Conservation (phyloP, 2,113 vertebrate genomes). For the Spea multiplicata region DNA sequence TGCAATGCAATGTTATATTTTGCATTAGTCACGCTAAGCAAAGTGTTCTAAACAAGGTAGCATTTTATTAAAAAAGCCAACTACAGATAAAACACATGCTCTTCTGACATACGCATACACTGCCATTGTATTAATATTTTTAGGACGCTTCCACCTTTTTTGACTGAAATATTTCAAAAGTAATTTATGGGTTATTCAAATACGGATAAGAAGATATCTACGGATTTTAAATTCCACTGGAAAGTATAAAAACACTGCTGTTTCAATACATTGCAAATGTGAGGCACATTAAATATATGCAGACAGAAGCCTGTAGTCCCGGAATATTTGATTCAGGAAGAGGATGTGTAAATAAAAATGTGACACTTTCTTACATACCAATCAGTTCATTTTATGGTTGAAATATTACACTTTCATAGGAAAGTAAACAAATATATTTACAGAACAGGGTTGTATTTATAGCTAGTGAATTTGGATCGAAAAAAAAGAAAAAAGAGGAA, state of each 20-base stretch:
- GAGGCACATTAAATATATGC: background rate
- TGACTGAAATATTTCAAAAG: too few relatives aligned
- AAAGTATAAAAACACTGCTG: background rate
- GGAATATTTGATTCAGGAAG: background rate
- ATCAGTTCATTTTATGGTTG: slow-evolving; percentile 27
- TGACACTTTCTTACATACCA: slow-evolving; percentile 32
- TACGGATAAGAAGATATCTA: background rate
- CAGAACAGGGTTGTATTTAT: background rate
- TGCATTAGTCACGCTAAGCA: too few relatives aligned
- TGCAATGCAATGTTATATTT: too few relatives aligned
- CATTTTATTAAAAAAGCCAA: too few relatives aligned
- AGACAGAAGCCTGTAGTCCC: background rate
- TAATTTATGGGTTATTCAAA: background rate
- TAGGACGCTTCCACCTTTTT: too few relatives aligned
- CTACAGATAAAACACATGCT: too few relatives aligned
- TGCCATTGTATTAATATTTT: too few relatives aligned
- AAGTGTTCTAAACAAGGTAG: too few relatives aligned
- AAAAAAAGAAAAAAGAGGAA: background rate
- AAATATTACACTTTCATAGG: background rate
- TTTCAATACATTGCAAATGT: background rate
- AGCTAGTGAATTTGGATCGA: background rate
- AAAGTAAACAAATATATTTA: background rate
- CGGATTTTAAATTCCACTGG: background rate
- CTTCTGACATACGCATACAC: too few relatives aligned
- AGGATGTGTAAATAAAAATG: slow-evolving; percentile 6